These are phyloP conservation scores for Porites rus DNA, from an alignment of 92 coral and sea anemone genomes.

Conservation along the genomic window DNA sequence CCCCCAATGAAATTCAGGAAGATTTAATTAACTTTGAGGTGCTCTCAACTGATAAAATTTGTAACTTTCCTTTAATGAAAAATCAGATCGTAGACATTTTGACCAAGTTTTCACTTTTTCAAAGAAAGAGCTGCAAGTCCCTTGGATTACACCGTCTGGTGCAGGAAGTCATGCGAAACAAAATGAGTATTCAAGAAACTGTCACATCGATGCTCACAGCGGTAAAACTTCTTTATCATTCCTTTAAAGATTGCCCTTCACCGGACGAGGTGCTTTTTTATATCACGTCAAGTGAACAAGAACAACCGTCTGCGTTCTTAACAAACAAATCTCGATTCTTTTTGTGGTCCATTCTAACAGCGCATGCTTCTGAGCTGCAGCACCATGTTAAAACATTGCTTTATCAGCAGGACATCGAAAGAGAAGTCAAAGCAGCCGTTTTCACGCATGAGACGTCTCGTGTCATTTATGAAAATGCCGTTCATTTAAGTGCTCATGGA, in stretches of 20 bases:
- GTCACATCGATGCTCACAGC: constrained; percentile 56
- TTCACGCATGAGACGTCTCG: constrained; percentile 23
- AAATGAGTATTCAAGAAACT: constrained; percentile 22
- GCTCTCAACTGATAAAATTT: constrained; percentile 53
- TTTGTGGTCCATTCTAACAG: constrained; percentile 71
- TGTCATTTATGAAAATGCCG: constrained; percentile 35
- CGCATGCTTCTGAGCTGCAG: constrained; percentile 60
- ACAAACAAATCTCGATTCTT: constrained; percentile 56
- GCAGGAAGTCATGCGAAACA: constrained; percentile 15
- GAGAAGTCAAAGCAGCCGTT: constrained; percentile 20
- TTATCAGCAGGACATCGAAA: neutral
- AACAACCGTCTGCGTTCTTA: constrained; percentile 45
- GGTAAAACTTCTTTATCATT: constrained; percentile 61
- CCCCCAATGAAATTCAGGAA: constrained; percentile 72
- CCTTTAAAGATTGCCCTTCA: constrained; percentile 58
- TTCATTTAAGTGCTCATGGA: constrained; percentile 33
- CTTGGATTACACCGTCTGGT: constrained; percentile 69
- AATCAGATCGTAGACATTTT: constrained; percentile 60
- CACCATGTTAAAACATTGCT: constrained; percentile 41
- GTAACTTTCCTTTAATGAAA: constrained; percentile 42
- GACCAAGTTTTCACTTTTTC: constrained; percentile 85
- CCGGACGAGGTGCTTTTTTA: constrained; percentile 20
- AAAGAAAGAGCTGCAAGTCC: constrained; percentile 50
- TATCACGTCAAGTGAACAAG: constrained; percentile 44
- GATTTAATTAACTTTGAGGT: constrained; percentile 75